Base-by-base conservation (phyloP, 2,797 vertebrate species). In the Diglossa cyanea region DNA sequence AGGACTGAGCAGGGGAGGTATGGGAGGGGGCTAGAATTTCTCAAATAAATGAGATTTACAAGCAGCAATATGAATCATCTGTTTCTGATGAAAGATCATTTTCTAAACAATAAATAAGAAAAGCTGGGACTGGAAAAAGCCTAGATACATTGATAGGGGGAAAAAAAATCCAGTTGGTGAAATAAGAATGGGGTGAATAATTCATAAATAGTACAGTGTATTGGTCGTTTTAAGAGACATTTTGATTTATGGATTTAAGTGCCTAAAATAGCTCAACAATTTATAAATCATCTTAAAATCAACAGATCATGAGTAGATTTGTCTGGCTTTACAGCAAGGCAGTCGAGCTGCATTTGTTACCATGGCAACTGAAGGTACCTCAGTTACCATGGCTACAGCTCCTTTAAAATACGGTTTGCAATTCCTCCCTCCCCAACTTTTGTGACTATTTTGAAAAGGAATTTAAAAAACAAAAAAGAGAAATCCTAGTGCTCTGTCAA, bases 291-390 rank as follows among this genome's bases (percentile, higher is more conserved):
- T 96, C 91, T 96, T 95, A 95, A 93, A 97, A 97, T 97, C 97
- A 97, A 97, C 97, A 97, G 95, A 97, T 97, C 96, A 79, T 94
- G 95, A 98, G 97, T 97, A 97, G 96, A 97, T 96, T 98, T 97
- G 96, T 97, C 96, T 98, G 97, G 95, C 94, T 98, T 96, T 96
- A 94, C 90, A 97, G 97, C 89, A 95, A 97, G 96, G 77, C 95
- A 95, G 95, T 79, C n/a, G 92, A 95, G 95, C 95, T 96, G 96
- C 82, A 94, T 87, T 90, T 90, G 98, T 98, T 98, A 91, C 98
- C 96, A 76, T 97, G 96, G 98, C 73, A 98, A 98, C 97, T 70
- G 90, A 97, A 98, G 97, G 97, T 89, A 96, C 97, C 40, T 88
- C 93, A 82, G 94, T 98, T 97, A 83, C 97, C 94, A 97, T 97